Conservation (phyloP, 2,888 invertebrate genomes). For the Folsomia candida region DNA sequence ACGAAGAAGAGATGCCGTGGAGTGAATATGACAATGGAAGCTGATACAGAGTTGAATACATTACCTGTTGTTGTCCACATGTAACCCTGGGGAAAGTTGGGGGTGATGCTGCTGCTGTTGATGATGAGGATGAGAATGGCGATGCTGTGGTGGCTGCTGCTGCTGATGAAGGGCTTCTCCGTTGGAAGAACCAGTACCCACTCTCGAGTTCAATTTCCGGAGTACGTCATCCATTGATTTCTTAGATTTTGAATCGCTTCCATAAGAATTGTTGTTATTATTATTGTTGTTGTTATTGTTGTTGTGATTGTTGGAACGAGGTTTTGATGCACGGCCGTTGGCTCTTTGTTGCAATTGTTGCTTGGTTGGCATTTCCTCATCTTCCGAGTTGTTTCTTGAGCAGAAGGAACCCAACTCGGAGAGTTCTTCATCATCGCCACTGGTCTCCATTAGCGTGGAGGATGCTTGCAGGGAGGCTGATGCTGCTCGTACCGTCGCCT, state of each 20-base stretch:
- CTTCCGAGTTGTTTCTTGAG: constrained; percentile 38
- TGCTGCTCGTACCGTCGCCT: background rate
- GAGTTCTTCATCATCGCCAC: constrained; percentile 45
- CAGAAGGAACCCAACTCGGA: constrained; percentile 46
- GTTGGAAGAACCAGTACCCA: constrained; percentile 56
- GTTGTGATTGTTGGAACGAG: background rate
- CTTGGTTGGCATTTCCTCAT: constrained; percentile 27
- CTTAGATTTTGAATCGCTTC: constrained; percentile 34
- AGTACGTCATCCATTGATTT: constrained; percentile 86
- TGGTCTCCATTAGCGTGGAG: constrained; percentile 28
- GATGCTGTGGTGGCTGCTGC: constrained; percentile 17
- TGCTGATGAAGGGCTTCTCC: constrained; percentile 3
- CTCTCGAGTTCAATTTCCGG: constrained; percentile 69
- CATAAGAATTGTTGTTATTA: constrained; percentile 35
- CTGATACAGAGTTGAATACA: too few relatives aligned
- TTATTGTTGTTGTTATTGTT: background rate
- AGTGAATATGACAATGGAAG: too few relatives aligned
- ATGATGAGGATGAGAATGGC: constrained; percentile 17
- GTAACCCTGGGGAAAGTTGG: constrained; percentile 24
- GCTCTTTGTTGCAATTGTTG: background rate
- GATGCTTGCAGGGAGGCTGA: background rate
- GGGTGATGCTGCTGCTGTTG: constrained; percentile 16
- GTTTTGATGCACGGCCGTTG: background rate
- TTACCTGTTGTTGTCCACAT: constrained; percentile 41
- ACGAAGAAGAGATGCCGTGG: too few relatives aligned